Evolutionary conservation across 2,797 vertebrate genomes (phyloP).

Genomic region (Capromys pilorides): DNA sequence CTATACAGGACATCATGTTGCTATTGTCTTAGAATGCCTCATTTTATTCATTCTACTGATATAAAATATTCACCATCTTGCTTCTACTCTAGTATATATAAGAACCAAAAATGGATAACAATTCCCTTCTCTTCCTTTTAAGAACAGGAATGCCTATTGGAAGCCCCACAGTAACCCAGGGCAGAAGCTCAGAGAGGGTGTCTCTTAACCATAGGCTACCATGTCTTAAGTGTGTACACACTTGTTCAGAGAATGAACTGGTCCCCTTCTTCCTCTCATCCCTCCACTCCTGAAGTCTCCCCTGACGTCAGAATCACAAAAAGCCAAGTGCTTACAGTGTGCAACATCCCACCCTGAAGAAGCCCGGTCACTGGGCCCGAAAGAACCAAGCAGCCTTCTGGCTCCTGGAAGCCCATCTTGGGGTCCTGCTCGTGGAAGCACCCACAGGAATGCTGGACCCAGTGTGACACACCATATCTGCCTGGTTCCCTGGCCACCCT

Average conservation of each 20-base stretch:
- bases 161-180: background rate
- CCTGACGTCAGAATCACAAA: background rate
- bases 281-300: background rate
- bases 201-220: background rate
- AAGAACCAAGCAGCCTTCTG: background rate
- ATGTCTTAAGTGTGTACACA: background rate
- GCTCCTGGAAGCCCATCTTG: background rate
- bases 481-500: slow-evolving; percentile 24
- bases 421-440: fast-evolving
- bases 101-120: too few relatives aligned
- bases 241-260: background rate
- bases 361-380: too few relatives aligned
- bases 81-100: background rate
- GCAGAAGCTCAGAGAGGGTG: background rate
- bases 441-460: background rate
- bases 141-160: background rate
- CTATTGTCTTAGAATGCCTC: background rate
- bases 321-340: fast-evolving
- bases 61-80: background rate
- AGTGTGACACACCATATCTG: background rate
- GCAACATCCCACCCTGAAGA: too few relatives aligned
- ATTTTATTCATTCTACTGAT: background rate
- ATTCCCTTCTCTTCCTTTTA: background rate
- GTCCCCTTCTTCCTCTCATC: background rate
- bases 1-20: fast-evolving